phyloP scores from a whole-genome alignment of 2,888 invertebrate genomes.

The Eledona agricola region DNA sequence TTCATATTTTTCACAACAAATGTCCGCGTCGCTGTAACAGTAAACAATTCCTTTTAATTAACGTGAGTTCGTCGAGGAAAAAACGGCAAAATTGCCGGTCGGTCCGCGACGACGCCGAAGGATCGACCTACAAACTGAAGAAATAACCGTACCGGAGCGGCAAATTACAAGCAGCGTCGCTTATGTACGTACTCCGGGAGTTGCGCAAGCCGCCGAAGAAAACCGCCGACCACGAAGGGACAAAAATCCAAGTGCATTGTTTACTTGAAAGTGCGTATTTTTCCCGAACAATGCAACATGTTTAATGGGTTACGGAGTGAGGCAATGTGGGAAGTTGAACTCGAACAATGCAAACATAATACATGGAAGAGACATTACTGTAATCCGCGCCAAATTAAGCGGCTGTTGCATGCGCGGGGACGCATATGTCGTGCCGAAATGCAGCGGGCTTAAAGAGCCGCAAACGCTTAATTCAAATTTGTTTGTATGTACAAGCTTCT shows the following conservation, averaged over 20 bases:
- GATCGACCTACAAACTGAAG: constrained; percentile 23
- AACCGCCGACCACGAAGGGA: constrained; percentile 9
- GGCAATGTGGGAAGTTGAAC: constrained; percentile 41
- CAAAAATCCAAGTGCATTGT: constrained; percentile 20
- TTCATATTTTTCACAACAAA: no score
- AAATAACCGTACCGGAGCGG: constrained; percentile 17
- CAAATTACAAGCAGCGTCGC: constrained; percentile 24
- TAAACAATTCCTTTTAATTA: no score
- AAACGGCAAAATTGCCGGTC: no score
- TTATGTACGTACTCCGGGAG: no score
- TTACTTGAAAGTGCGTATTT: constrained; percentile 11
- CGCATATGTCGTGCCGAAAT: constrained; percentile 24
- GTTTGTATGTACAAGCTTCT: constrained; percentile 13
- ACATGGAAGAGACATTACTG: constrained; percentile 33
- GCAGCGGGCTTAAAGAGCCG: constrained; percentile 27
- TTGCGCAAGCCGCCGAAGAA: no score
- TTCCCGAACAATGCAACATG: constrained; percentile 32
- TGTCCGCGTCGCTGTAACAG: no score
- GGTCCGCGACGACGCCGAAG: no score
- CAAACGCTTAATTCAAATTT: constrained; percentile 22
- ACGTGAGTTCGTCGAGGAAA: no score
- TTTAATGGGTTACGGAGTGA: constrained; percentile 40
- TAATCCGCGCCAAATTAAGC: constrained; percentile 36
- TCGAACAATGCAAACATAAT: constrained; percentile 36
- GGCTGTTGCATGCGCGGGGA: constrained; percentile 26